A percentile compares a stretch with the other conserved stretches of the same genome.
Conservation (phyloP, 1,140 invertebrate species). For the Helicoverpa armigera region DNA sequence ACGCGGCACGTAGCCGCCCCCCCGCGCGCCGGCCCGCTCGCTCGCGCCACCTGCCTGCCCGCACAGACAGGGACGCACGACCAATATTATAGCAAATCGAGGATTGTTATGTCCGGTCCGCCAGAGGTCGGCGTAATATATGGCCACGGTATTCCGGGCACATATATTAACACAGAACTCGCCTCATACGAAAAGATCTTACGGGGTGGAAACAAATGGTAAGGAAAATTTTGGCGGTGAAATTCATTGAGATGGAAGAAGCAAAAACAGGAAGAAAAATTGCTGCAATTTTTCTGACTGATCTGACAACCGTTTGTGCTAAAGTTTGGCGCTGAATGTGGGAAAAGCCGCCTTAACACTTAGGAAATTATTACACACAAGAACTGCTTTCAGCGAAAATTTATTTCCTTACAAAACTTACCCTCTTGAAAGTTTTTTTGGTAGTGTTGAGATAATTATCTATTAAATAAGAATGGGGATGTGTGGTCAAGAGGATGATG, state of each 20-base stretch:
- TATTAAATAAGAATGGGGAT: conserved; percentile 51
- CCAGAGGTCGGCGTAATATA: conserved; percentile 87
- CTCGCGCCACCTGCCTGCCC: conserved; percentile 62
- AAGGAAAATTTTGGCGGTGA: conserved; percentile 86
- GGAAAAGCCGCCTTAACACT: neutral
- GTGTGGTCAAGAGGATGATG: conserved; percentile 62
- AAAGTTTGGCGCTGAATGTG: neutral
- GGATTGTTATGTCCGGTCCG: conserved; percentile 87
- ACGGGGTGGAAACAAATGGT: conserved; percentile 86
- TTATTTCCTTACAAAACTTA: neutral
- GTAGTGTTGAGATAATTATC: conserved; percentile 22
- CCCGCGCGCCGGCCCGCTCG: conserved; percentile 74
- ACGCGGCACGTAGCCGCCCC: conserved; percentile 85
- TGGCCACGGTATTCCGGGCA: conserved; percentile 86
- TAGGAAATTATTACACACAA: neutral
- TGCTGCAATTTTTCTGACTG: conserved; percentile 75
- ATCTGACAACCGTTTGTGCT: conserved; percentile 57
- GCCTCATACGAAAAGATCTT: conserved; percentile 87
- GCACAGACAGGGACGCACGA: conserved; percentile 76
- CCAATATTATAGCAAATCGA: conserved; percentile 87
- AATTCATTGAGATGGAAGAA: conserved; percentile 84
- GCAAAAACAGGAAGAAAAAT: conserved; percentile 79
- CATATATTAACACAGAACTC: conserved; percentile 87
- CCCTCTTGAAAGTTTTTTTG: neutral
- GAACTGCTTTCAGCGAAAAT: neutral